Evolutionary conservation across 2,888 invertebrate genomes (phyloP), one percentile per base, ranked within the genome.

Genomic region (Conchocele bisecta): DNA sequence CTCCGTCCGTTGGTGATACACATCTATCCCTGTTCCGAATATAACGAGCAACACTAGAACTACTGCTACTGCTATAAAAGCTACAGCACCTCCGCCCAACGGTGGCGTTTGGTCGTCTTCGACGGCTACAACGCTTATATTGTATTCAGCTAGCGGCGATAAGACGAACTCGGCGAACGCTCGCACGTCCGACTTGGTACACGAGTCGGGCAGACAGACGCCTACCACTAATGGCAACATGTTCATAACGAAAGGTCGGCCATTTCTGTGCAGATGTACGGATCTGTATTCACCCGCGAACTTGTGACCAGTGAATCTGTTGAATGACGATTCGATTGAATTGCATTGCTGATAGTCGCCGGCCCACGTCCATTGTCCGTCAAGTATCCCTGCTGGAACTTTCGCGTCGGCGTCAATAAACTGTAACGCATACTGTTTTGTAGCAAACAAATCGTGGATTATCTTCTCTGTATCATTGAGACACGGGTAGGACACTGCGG

Each of bases 301-400:
- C 3, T 41, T 54, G 5, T 33, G 37, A 3, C 42, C 26, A 1
- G 64, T 64, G 5, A 63, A 20, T 3, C 29, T 31, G 26, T 64
- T 73, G 0, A 28, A 17, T 4, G 33, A n/a, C n/a, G 35, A 17
- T 20, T 51, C 39, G 15, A 73, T 56, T 13, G 42, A 48, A 5
- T 63, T 48, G 29, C 73, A 73, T 37, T 73, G 64, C 6, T 63
- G 46, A 28, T 73, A 73, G 24, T 73, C 67, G 3, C 73, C 73
- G 1, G 33, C 41, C 73, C 73, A 73, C 2, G 22, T 22, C 22
- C 53, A 44, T 9, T 64, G 51, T 3, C 73, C 73, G 20, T 68
- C 42, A 0, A 68, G 37, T 22, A 68, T 41, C 4, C 73, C 73
- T 7, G 57, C 42, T 5, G 58, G 64, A 7, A 54, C 17, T 48